Conservation (phyloP, 2,797 vertebrate genomes). For the Sebastes umbrosus region DNA sequence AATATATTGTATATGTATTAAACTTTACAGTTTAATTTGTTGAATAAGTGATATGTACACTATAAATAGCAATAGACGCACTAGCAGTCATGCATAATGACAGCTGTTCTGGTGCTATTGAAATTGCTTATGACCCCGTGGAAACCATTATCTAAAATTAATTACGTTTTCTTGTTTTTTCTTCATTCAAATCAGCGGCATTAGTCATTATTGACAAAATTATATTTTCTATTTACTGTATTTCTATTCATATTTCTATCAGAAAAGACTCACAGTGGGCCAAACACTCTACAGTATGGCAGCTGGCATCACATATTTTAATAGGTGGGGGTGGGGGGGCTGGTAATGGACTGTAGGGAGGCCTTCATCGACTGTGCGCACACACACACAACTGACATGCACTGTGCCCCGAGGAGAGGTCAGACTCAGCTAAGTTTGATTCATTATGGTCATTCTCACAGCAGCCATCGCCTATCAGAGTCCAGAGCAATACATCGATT, state of each 20-base stretch:
- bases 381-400: constrained; percentile 5
- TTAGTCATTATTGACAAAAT: background rate
- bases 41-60: too few relatives aligned
- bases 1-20: too few relatives aligned
- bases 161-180: background rate
- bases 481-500: constrained; percentile 37
- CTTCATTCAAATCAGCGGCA: background rate
- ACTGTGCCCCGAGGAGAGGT: constrained; percentile 51
- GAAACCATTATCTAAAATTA: background rate
- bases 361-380: constrained; percentile 50
- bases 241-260: background rate
- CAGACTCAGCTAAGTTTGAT: constrained; percentile 42
- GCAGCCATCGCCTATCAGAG: constrained; percentile 14
- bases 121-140: too few relatives aligned
- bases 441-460: constrained; percentile 34
- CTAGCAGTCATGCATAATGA: too few relatives aligned
- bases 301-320: constrained; percentile 25
- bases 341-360: constrained; percentile 64
- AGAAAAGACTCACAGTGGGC: background rate
- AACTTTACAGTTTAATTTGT: too few relatives aligned
- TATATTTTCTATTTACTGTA: background rate
- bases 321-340: constrained; percentile 3
- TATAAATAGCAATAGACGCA: too few relatives aligned
- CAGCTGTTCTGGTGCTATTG: too few relatives aligned
- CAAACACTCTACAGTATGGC: background rate